Base-by-base conservation (phyloP, 64 coral and sea anemone species). In the Pocillopora damicornis region DNA sequence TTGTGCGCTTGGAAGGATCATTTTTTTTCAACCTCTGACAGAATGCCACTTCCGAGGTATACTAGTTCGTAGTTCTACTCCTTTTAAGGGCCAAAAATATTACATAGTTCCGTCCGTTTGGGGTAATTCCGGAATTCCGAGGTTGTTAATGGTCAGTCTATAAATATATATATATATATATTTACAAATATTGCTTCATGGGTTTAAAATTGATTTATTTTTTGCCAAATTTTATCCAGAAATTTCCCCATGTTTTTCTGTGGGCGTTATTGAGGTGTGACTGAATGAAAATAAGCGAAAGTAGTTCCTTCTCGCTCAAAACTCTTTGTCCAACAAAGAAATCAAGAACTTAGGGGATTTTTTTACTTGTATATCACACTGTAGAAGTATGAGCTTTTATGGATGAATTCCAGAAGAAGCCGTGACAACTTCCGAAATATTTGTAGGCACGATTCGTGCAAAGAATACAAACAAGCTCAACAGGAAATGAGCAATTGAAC, bases 401-500 rank as follows among this genome's bases (percentile, higher is more conserved):
- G 61, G 80, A 13, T 83, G 61, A 37, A 42, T 9, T 83, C 35
- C 35, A 67, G 4, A 56, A 37, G 61, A 81, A 81, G 35, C 80
- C 63, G 80, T 82, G 61, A 85, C 42, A 51, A 51, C 64, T 72
- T 72, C 81, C 81, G 81, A 85, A 85, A 85, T 85, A 71, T 85
- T 85, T 72, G 63, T 73, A 57, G 22, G 38, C 65, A n/a, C 45
- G 65, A 85, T 58, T 85, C 81, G 65, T 85, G 81, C 81, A 13
- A 66, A 73, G 81, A 66, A 85, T 85, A 85, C 65, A 85, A 85
- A 85, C 81, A 85, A 67, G 17, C 37, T 38, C 12, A 17, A 38
- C 65, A 85, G 81, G 81, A 85, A 85, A 85, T 85, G 23, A 73
- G 9, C 64, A 37, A 85, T 85, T 85, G 64, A 85, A 72, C 81